These are phyloP conservation scores for Incurvaria masculella DNA, from an alignment of 2,888 invertebrate genomes.

Conservation along the genomic window DNA sequence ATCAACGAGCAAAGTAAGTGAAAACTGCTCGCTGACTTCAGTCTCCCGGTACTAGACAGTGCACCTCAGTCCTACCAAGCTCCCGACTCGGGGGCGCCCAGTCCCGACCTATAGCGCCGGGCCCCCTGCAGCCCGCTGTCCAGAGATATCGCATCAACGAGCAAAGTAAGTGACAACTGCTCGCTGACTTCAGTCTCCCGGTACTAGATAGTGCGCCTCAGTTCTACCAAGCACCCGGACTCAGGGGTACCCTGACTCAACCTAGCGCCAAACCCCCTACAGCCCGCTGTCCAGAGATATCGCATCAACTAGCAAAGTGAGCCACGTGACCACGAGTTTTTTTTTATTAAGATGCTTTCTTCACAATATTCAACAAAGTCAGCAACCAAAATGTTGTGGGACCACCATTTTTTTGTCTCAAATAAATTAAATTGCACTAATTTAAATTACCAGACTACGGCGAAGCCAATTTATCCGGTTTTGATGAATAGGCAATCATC, in stretches of 20 bases:
- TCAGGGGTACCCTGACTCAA: constrained; percentile 47
- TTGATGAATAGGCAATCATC: too few relatives aligned
- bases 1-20: constrained; percentile 46
- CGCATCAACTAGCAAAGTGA: constrained; percentile 43
- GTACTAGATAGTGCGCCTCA: constrained; percentile 24
- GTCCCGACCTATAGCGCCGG: constrained; percentile 32
- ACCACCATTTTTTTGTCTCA: too few relatives aligned
- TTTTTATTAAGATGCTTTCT: too few relatives aligned
- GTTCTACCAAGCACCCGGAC: constrained; percentile 32
- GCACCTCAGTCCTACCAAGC: constrained; percentile 29
- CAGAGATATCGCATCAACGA: constrained; percentile 41
- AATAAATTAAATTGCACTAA: too few relatives aligned
- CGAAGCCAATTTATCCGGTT: too few relatives aligned
- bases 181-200: constrained; percentile 26
- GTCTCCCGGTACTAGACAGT: constrained; percentile 22
- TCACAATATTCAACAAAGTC: too few relatives aligned
- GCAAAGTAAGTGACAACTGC: constrained; percentile 43
- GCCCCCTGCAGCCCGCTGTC: constrained; percentile 35
- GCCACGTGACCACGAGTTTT: too few relatives aligned
- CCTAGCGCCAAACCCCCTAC: constrained; percentile 23
- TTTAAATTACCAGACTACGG: too few relatives aligned
- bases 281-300: constrained; percentile 40
- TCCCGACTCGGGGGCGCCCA: constrained; percentile 42
- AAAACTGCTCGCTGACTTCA: too few relatives aligned
- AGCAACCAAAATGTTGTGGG: too few relatives aligned